phyloP scores from a whole-genome alignment of 1,140 invertebrate genomes.

The Oryzaephilus surinamensis region DNA sequence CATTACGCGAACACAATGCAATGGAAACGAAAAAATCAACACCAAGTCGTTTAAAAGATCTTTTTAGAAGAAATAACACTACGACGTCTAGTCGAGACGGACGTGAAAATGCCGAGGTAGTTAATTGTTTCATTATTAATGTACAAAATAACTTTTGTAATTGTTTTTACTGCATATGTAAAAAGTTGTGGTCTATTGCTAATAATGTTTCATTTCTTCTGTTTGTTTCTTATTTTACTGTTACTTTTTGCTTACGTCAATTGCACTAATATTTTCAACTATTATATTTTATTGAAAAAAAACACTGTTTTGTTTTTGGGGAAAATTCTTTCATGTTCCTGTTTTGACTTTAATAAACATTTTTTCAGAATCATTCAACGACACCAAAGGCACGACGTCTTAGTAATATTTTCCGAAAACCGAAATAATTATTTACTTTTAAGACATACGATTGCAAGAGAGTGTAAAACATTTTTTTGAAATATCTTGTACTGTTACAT shows the following conservation, averaged over 20 bases:
- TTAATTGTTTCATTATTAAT: background rate
- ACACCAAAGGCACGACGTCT: background rate
- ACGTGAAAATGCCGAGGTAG: too few species aligned
- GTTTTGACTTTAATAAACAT: too few species aligned
- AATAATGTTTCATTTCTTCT: too few species aligned
- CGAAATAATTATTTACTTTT: background rate
- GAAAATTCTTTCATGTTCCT: background rate
- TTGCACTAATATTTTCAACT: too few species aligned
- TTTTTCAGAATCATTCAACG: background rate
- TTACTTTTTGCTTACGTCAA: too few species aligned
- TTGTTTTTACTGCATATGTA: too few species aligned
- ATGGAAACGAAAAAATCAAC: constrained; percentile 25
- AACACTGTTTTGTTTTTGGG: background rate
- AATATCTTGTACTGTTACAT: too few species aligned
- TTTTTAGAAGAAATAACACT: constrained; percentile 21
- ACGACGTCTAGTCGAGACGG: constrained; percentile 13
- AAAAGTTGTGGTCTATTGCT: too few species aligned
- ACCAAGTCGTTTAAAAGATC: constrained; percentile 23
- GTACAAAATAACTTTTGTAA: background rate
- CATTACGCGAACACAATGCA: constrained; percentile 26
- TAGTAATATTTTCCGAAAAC: background rate
- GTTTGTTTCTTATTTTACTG: too few species aligned
- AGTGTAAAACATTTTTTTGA: too few species aligned
- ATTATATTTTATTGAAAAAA: too few species aligned
- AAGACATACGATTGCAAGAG: too few species aligned